Evolutionary conservation across 1,140 invertebrate genomes (phyloP).

Genomic region (Ceratosolen solmsi): DNA sequence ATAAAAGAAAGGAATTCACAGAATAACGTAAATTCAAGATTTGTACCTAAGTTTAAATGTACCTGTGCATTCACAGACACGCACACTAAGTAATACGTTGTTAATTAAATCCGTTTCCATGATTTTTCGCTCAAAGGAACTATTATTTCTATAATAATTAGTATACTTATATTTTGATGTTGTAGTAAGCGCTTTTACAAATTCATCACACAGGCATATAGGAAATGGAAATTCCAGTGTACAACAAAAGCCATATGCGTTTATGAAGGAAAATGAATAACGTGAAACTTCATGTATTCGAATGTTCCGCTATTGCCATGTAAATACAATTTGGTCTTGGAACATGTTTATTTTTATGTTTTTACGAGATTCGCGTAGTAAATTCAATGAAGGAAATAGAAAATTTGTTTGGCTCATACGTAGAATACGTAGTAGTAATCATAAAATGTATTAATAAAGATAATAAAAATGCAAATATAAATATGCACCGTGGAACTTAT

Average conservation of each 20-base stretch:
- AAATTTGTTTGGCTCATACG: slow-evolving; percentile 29
- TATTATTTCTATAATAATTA: background rate
- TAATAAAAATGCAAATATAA: slow-evolving; percentile 14
- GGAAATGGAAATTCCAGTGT: background rate
- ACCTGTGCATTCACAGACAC: background rate
- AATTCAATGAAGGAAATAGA: slow-evolving; percentile 13
- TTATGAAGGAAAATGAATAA: slow-evolving; percentile 4
- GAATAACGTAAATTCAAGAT: background rate
- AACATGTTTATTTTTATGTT: slow-evolving; percentile 12
- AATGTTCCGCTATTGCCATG: background rate
- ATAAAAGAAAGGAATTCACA: too few relatives aligned
- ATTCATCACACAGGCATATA: background rate
- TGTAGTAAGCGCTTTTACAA: background rate
- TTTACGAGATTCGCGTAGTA: background rate
- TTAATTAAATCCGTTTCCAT: background rate
- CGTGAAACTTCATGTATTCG: slow-evolving; percentile 5
- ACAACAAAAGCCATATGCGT: background rate
- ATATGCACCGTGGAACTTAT: slow-evolving; percentile 1
- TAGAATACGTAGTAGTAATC: background rate
- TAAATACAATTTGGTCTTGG: slow-evolving; percentile 10
- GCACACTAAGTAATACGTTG: background rate
- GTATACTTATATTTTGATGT: background rate
- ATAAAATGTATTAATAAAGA: slow-evolving; percentile 3
- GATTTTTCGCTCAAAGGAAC: background rate
- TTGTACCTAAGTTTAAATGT: too few relatives aligned